Evolutionary conservation across 2,113 vertebrate genomes (phyloP).

Genomic region (Pollimyrus isidori): DNA sequence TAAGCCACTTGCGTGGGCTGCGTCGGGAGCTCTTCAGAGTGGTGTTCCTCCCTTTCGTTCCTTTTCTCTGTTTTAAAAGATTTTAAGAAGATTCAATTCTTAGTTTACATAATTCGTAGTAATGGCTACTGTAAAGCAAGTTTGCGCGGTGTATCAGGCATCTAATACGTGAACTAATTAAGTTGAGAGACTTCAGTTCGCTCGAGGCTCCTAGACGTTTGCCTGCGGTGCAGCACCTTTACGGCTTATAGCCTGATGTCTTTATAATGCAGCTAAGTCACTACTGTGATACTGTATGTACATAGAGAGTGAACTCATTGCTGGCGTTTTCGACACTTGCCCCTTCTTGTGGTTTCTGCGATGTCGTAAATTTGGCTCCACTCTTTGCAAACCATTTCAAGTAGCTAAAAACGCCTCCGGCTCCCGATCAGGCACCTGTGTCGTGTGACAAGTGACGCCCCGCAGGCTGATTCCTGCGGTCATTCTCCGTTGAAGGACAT

Average conservation of each 20-base stretch:
- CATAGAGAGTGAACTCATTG: background rate
- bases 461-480: background rate
- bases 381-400: background rate
- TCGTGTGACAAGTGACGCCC: background rate
- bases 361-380: background rate
- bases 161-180: background rate
- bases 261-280: background rate
- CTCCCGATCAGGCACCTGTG: background rate
- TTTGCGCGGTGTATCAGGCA: background rate
- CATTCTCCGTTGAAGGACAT: background rate
- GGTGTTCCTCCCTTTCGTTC: background rate
- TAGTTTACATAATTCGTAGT: background rate
- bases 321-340: background rate
- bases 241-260: background rate
- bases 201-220: background rate
- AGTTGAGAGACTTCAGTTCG: background rate
- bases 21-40: background rate
- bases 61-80: background rate
- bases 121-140: background rate
- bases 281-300: background rate
- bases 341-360: background rate
- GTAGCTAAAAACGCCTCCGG: background rate
- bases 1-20: background rate
- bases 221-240: background rate
- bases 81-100: background rate